These are phyloP conservation scores for Melanotaenia trifasciata DNA, from an alignment of 2,797 vertebrate genomes.

Conservation along the genomic window DNA sequence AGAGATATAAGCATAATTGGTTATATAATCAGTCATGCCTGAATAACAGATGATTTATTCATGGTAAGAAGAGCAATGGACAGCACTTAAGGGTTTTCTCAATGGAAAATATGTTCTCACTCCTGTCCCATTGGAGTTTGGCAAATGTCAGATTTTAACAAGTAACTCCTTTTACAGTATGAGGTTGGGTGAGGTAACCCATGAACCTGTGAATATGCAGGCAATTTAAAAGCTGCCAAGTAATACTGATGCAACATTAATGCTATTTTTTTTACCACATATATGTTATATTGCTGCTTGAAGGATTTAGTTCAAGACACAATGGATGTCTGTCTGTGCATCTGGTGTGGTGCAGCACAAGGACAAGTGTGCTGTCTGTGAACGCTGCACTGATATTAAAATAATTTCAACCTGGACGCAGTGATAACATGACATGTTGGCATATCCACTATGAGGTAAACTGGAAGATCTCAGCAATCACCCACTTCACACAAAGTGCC, in stretches of 20 bases:
- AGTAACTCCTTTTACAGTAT: neutral
- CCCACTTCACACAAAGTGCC: too few species aligned
- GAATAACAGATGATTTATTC: neutral
- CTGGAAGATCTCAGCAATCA: too few species aligned
- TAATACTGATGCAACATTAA: neutral
- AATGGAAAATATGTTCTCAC: neutral
- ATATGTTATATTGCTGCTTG: neutral
- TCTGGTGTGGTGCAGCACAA: too few species aligned
- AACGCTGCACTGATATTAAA: too few species aligned
- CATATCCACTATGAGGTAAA: too few species aligned
- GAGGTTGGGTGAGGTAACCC: neutral
- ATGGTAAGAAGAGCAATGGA: neutral
- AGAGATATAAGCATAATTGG: neutral
- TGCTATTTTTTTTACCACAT: neutral
- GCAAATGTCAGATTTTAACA: neutral
- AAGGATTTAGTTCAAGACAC: neutral
- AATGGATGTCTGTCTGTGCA: too few species aligned
- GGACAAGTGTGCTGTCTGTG: too few species aligned
- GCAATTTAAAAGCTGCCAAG: neutral
- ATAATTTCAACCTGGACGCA: too few species aligned
- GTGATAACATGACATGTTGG: too few species aligned
- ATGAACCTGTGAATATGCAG: neutral
- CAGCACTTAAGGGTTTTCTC: neutral
- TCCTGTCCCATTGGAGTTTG: neutral
- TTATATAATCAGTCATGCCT: neutral